Percentiles rank a stretch among this genome's conserved stretches.
phyloP scores from a whole-genome alignment of 64 coral and sea anemone species.

The Actinia equina region DNA sequence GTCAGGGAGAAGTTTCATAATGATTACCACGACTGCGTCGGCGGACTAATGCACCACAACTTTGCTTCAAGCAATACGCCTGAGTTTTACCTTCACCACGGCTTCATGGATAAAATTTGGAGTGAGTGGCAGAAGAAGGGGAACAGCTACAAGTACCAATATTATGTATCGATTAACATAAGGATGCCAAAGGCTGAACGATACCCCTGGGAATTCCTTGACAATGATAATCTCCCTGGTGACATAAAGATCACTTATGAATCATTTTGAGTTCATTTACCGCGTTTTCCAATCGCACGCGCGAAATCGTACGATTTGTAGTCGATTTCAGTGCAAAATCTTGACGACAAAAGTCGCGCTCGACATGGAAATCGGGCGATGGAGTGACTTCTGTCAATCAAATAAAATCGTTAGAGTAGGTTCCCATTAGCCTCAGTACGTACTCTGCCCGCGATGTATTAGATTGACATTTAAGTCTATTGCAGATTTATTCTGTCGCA shows the following conservation, averaged over 20 bases:
- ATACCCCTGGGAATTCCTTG: constrained; percentile 63
- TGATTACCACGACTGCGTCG: constrained; percentile 65
- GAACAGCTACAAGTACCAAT: constrained; percentile 3
- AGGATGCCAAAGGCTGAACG: constrained; percentile 38
- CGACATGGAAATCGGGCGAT: too few species aligned
- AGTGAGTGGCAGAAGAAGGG: constrained; percentile 47
- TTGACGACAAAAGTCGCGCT: too few species aligned
- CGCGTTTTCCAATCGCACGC: too few species aligned
- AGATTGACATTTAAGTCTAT: too few species aligned
- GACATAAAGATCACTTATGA: constrained; percentile 25
- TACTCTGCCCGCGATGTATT: too few species aligned
- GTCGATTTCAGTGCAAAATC: too few species aligned
- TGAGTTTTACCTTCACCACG: constrained; percentile 66
- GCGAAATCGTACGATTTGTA: too few species aligned
- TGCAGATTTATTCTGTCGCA: too few species aligned
- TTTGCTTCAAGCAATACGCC: constrained; percentile 50
- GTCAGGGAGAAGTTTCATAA: constrained; percentile 62
- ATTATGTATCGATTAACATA: constrained; percentile 15
- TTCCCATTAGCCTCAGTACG: too few species aligned
- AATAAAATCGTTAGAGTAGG: too few species aligned
- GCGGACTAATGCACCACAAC: constrained; percentile 45
- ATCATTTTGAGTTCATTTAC: neutral
- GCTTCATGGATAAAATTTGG: constrained; percentile 79
- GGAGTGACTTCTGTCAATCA: too few species aligned
- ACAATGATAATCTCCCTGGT: constrained; percentile 52